Base-by-base conservation (phyloP, 2,113 vertebrate species). In the Cepphus grylle region DNA sequence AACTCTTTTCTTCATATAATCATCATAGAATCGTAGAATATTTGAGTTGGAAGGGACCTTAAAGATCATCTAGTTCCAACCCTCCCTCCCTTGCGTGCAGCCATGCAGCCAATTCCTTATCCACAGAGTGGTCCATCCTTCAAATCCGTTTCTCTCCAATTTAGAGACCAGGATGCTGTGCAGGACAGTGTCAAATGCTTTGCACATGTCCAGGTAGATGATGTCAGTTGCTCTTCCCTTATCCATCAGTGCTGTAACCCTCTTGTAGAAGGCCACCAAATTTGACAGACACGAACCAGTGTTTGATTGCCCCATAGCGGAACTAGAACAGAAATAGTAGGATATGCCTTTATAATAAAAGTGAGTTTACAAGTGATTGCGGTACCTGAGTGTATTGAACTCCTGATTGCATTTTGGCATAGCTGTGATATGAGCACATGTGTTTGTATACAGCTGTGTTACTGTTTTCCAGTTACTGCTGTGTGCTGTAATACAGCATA, bases 391-490 rank as follows among this genome's bases (percentile, higher is more conserved):
- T 1, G 1, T 12, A 13, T 13, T 45, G 34, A 81, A 36, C 27
- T 14, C 29, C 32, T 21, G 71, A 0, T 14, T 69, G 52, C 9
- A 3, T 66, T 86, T 65, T 71, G 38, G 45, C 38, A 20, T 7
- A 32, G 58, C 10, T 21, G 12, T 1, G 13, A 10, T n/a, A 10
- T 1, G 4, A 17, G 49, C 3, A 0, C 0, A 0, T 11, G 21
- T 69, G 50, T 50, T 53, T 52, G 56, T 26, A 18, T 50, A 13
- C 47, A 67, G 65, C 70, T 36, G 22, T 23, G 27, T 13, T 0
- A 3, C 52, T 67, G 6, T 27, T 47, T 7, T 10, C 27, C 0
- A 0, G 1, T 14, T 58, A 8, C 78, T 66, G 50, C 67, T 34
- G 43, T 1, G 3, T 34, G 22, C 47, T 47, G 26, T 14, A 6